Evolutionary conservation across 1,140 invertebrate species (phyloP).

Genomic region (Adelges cooleyi): DNA sequence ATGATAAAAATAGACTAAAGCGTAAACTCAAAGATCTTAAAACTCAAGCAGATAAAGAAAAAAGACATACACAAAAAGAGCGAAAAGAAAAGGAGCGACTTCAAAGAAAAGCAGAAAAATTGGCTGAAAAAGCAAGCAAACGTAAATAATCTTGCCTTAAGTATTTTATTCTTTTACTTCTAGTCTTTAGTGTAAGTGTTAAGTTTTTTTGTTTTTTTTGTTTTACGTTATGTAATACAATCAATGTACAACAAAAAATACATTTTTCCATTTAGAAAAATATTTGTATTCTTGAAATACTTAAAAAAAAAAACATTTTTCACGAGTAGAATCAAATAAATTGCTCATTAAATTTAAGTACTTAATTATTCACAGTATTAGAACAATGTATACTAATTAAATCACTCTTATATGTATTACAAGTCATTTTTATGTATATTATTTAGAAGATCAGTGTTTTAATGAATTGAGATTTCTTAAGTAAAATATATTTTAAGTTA

Average conservation of each 20-base stretch:
- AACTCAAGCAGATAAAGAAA: slow-evolving; percentile 61
- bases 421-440: no score
- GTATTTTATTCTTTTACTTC: slow-evolving; percentile 21
- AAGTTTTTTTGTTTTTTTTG: background rate
- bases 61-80: slow-evolving; percentile 58
- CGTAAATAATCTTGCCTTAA: slow-evolving; percentile 32
- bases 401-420: background rate
- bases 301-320: background rate
- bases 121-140: slow-evolving; percentile 49
- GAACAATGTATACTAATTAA: slow-evolving; percentile 12
- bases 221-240: background rate
- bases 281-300: slow-evolving; percentile 1
- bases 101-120: slow-evolving; percentile 67
- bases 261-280: background rate
- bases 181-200: slow-evolving; percentile 26
- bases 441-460: no score
- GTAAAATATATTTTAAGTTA: no score
- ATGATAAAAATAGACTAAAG: slow-evolving; percentile 73
- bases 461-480: no score
- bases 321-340: slow-evolving; percentile 16
- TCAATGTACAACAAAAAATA: slow-evolving; percentile 5
- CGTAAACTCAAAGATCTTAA: slow-evolving; percentile 79
- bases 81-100: slow-evolving; percentile 63
- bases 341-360: slow-evolving; percentile 23
- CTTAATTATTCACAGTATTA: slow-evolving; percentile 24